These are phyloP conservation scores for Miniopterus natalensis DNA, from an alignment of 2,113 vertebrate genomes.

Conservation along the genomic window DNA sequence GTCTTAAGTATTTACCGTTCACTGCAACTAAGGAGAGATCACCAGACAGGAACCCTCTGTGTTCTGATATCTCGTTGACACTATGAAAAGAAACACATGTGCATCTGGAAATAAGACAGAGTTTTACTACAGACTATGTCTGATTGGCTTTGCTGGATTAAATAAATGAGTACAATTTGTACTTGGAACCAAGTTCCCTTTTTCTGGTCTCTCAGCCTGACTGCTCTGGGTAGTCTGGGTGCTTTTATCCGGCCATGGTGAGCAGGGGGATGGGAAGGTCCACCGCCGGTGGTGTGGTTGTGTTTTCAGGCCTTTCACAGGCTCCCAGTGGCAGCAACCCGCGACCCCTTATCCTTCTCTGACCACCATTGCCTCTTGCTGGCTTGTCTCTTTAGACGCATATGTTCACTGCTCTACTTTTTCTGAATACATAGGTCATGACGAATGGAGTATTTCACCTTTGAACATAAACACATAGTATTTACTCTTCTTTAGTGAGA, in stretches of 20 bases:
- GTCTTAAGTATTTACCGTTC: conserved; percentile 35
- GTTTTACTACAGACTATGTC: neutral
- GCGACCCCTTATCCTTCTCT: neutral
- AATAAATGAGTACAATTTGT: conserved; percentile 58
- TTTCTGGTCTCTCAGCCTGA: neutral
- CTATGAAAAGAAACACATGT: neutral
- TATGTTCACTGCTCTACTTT: neutral
- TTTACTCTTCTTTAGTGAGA: neutral
- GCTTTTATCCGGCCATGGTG: neutral
- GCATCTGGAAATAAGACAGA: conserved; percentile 50
- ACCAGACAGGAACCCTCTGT: neutral
- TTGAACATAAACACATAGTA: neutral
- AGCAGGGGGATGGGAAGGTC: neutral
- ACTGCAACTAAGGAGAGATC: conserved; percentile 1
- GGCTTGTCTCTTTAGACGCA: neutral
- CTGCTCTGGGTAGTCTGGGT: neutral
- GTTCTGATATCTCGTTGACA: conserved; percentile 52
- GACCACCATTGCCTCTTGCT: neutral
- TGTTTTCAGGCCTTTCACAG: neutral
- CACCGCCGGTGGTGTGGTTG: rapidly evolving
- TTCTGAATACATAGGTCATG: neutral
- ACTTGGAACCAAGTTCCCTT: neutral
- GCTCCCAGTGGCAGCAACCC: neutral
- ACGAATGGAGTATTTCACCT: neutral
- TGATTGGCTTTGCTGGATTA: conserved; percentile 44